These are phyloP conservation scores for Microtus montanus DNA, from an alignment of 2,113 vertebrate genomes.

Conservation along the genomic window DNA sequence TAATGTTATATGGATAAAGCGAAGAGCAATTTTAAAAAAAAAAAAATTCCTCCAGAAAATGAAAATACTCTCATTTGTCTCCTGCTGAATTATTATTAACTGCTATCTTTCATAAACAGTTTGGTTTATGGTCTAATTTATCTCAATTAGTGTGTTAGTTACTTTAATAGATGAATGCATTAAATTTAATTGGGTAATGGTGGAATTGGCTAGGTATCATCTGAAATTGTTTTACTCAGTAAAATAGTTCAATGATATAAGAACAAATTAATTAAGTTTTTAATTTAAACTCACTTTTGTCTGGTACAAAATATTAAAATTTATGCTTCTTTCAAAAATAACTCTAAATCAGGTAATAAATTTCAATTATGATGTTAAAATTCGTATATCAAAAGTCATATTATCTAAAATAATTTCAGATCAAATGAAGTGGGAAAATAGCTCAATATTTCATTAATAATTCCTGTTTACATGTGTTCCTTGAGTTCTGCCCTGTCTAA, in stretches of 20 bases:
- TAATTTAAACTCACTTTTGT: neutral
- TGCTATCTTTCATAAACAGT: conserved; percentile 60
- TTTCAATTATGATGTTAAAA: neutral
- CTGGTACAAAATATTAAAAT: neutral
- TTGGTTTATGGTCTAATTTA: conserved; percentile 57
- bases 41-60: conserved; percentile 26
- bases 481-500: neutral
- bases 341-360: neutral
- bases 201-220: conserved; percentile 41
- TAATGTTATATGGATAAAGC: neutral
- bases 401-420: neutral
- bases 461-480: neutral
- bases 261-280: neutral
- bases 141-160: conserved; percentile 59
- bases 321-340: conserved; percentile 14
- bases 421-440: neutral
- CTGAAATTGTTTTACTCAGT: conserved; percentile 42
- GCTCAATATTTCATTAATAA: neutral
- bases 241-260: neutral
- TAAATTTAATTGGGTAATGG: conserved; percentile 68
- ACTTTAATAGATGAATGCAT: conserved; percentile 64
- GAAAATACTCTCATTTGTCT: conserved; percentile 27
- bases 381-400: neutral
- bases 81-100: conserved; percentile 62
- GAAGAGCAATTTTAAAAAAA: neutral